A percentile compares a stretch with the other conserved stretches of the same genome.
Evolutionary conservation across 2,797 vertebrate genomes (phyloP).

Genomic region (Sebastes oblongus): DNA sequence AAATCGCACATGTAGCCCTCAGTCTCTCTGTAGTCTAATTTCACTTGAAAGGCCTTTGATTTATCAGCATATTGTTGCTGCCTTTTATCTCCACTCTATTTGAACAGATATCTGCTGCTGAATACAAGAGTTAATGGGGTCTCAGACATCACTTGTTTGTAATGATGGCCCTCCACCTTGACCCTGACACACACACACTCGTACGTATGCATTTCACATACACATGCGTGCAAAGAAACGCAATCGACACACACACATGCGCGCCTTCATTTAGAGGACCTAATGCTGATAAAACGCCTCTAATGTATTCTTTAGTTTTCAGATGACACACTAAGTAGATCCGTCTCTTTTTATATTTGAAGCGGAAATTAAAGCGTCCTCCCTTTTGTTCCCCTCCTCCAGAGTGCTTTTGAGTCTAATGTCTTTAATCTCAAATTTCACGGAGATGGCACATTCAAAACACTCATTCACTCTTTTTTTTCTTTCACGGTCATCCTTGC

Average conservation of each 20-base stretch:
- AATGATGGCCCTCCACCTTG: slow-evolving; percentile 64
- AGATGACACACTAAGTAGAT: slow-evolving; percentile 70
- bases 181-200: slow-evolving; percentile 38
- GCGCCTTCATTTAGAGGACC: slow-evolving; percentile 46
- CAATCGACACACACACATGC: neutral
- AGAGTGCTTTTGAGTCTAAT: slow-evolving; percentile 76
- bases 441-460: slow-evolving; percentile 63
- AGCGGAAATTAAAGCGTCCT: slow-evolving; percentile 80
- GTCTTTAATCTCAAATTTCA: slow-evolving; percentile 85
- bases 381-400: slow-evolving; percentile 39
- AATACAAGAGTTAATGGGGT: slow-evolving; percentile 81
- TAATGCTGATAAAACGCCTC: slow-evolving; percentile 68
- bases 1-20: slow-evolving; percentile 51
- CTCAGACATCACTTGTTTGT: slow-evolving; percentile 79
- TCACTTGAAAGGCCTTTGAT: slow-evolving; percentile 81
- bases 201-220: slow-evolving; percentile 43
- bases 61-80: slow-evolving; percentile 76
- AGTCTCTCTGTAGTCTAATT: slow-evolving; percentile 72
- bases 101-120: slow-evolving; percentile 77
- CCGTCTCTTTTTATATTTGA: slow-evolving; percentile 74
- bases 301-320: slow-evolving; percentile 85
- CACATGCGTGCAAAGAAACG: slow-evolving; percentile 38
- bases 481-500: slow-evolving; percentile 28
- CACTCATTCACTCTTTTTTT: slow-evolving; percentile 44
- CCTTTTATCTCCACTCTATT: slow-evolving; percentile 82